Evolutionary conservation across 2,888 invertebrate species (phyloP).

Genomic region (Drosophila nr. medialis): DNA sequence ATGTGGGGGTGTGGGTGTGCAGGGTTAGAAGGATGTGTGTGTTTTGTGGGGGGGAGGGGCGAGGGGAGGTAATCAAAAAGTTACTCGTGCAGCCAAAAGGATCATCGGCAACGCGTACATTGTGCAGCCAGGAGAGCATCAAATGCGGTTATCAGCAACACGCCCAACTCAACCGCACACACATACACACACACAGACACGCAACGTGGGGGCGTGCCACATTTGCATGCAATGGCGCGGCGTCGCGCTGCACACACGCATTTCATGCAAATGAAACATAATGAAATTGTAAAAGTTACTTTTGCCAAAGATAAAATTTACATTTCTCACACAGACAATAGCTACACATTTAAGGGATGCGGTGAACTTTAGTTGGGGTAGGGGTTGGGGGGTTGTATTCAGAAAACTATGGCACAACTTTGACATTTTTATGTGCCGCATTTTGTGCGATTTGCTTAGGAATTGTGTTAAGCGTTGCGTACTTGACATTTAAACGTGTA

Average conservation of each 20-base stretch:
- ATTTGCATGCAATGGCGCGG: conserved; percentile 66
- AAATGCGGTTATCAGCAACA: conserved; percentile 29
- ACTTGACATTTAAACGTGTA: conserved; percentile 80
- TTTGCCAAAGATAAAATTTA: conserved; percentile 77
- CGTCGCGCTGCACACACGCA: conserved; percentile 50
- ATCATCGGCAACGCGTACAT: conserved; percentile 48
- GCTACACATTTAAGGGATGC: conserved; percentile 11
- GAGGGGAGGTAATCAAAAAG: conserved; percentile 56
- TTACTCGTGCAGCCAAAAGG: conserved; percentile 41
- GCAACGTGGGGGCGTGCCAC: conserved; percentile 47
- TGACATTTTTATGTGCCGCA: conserved; percentile 75
- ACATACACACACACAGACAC: conserved; percentile 2
- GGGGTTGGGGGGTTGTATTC: background rate
- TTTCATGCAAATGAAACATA: conserved; percentile 80
- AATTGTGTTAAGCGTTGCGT: conserved; percentile 76
- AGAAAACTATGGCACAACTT: conserved; percentile 59
- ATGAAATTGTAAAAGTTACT: conserved; percentile 79
- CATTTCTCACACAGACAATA: conserved; percentile 69
- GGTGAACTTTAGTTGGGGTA: background rate
- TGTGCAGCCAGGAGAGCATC: conserved; percentile 22
- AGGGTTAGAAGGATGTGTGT: background rate
- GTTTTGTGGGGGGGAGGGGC: rapidly evolving
- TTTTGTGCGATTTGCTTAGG: conserved; percentile 77
- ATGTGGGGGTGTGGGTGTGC: background rate
- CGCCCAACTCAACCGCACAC: conserved; percentile 15